Evolutionary conservation across 2,797 vertebrate genomes (phyloP).

Genomic region (Chloroceryle amazona): DNA sequence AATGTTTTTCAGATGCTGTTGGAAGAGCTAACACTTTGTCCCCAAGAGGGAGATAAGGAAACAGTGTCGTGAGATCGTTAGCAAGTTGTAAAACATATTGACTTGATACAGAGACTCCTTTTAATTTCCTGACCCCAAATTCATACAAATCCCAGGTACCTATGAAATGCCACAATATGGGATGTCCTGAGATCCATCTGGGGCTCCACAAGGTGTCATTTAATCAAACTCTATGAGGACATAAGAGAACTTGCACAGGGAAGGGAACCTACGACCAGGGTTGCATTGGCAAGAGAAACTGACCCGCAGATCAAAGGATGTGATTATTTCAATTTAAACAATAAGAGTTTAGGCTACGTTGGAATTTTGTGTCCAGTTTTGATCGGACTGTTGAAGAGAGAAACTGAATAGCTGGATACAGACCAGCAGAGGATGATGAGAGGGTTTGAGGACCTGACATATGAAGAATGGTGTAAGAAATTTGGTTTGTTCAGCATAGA

Average conservation of each 20-base stretch:
- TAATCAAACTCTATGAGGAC: background rate
- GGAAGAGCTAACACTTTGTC: background rate
- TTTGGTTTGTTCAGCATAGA: background rate
- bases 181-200: background rate
- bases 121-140: background rate
- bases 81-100: background rate
- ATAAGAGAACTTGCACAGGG: background rate
- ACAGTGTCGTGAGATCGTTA: accelerated
- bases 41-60: background rate
- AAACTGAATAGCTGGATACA: background rate
- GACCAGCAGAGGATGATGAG: background rate
- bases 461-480: background rate
- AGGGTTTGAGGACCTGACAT: background rate
- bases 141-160: background rate
- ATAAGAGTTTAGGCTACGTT: background rate
- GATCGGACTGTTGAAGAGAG: background rate
- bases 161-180: background rate
- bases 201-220: background rate
- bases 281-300: background rate
- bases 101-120: background rate
- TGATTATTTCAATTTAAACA: background rate
- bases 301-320: background rate
- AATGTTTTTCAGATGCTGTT: background rate
- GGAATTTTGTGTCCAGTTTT: background rate
- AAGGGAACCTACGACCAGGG: background rate